Evolutionary conservation across 2,888 invertebrate species (phyloP), one percentile per base, ranked within the genome.

Genomic region (Habrosyne pyritoides): DNA sequence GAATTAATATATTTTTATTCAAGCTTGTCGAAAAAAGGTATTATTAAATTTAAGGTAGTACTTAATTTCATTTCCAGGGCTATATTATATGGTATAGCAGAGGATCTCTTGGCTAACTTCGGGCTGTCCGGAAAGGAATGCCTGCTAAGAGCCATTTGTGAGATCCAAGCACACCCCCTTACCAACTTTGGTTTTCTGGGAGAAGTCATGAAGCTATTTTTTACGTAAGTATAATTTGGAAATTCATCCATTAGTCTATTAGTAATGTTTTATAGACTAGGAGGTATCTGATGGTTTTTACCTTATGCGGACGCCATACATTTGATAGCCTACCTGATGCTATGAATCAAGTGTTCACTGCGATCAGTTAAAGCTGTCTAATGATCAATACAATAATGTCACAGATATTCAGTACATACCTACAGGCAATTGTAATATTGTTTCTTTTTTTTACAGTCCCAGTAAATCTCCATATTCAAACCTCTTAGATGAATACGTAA

Each of bases 101-200:
- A 97, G 80, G 97, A 97, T 74, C 94, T 97, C 79, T 84, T 97
- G 53, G 94, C 95, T 47, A 97, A 96, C 69, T 96, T 97, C 63
- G 97, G 97, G 0, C 87, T 97, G 87, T 94, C 97, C 64, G 97
- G 97, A 22, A 96, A 95, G 74, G 97, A 97, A 2, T 97, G 97
- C 76, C 84, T 97, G 0, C 86, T 97, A 51, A 91, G 97, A 62
- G 96, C 97, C 0, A 97, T 97, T 60, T 97, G 97, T 73, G 97
- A 97, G 86, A 95, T 97, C 47, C 97, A 97, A 73, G 96, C 97
- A 0, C 95, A 96, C 75, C 95, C 96, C 0, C 84, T 97, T 60
- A 94, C 93, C 52, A 96, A 96, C 71, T 97, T 96, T 69, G 97
- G 97, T 5, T 94, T 97, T 52, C 83, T 97, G 47, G 97, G 97